These are phyloP conservation scores for Cephus sareptanus DNA, from an alignment of 2,888 invertebrate species.

Conservation along the genomic window DNA sequence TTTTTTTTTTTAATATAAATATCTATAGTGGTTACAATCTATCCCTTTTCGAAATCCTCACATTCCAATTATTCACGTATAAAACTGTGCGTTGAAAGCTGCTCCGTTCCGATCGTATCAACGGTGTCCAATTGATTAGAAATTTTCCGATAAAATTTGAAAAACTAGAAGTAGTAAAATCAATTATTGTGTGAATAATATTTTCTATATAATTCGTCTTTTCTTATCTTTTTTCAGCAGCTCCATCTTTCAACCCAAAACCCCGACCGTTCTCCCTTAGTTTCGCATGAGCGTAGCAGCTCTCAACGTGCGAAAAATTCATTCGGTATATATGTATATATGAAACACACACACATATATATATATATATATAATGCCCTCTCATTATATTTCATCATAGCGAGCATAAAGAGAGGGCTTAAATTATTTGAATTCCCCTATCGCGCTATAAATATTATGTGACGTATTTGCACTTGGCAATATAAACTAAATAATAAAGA, in stretches of 20 bases:
- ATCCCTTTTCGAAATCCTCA: not conserved
- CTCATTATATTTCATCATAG: not conserved
- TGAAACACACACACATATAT: too few species aligned
- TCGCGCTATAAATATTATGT: not conserved
- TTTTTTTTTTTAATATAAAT: not conserved
- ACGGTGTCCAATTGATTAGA: not conserved
- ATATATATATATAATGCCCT: not conserved
- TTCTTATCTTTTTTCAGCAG: conserved; percentile 69
- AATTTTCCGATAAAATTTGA: not conserved
- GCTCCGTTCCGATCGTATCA: not conserved
- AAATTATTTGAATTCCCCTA: not conserved
- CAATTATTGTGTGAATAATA: not conserved
- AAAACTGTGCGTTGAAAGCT: not conserved
- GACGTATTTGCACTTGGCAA: not conserved
- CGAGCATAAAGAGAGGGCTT: not conserved
- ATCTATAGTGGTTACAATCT: not conserved
- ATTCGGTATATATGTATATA: not conserved
- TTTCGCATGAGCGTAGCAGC: conserved; percentile 66
- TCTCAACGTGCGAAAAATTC: conserved; percentile 46
- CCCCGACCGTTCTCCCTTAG: conserved; percentile 72
- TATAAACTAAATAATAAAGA: not conserved
- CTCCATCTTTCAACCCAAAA: conserved; percentile 72
- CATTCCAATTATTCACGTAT: not conserved
- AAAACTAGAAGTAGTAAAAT: not conserved
- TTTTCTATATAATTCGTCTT: conserved; percentile 49